Evolutionary conservation across 92 coral and sea anemone genomes (phyloP), one percentile per base, ranked within the genome.

Genomic region (Porites lobata): DNA sequence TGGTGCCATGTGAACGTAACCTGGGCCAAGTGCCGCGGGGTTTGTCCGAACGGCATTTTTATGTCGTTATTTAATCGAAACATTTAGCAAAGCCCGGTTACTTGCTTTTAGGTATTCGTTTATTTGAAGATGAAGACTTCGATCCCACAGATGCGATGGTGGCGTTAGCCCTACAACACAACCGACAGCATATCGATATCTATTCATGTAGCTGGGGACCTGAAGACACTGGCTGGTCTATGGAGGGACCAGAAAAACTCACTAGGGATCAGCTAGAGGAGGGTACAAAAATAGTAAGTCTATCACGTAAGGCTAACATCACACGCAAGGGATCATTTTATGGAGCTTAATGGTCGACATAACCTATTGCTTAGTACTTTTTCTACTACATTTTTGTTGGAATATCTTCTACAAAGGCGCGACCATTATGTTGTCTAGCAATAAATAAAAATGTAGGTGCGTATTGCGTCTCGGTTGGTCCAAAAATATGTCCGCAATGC

Each of bases 191-290:
- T 54, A 78, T 90, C 3, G 93, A 90, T 61, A 85, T 90, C 62
- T 90, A 90, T 66, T 90, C 93, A 13, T 82, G 86, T 65, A 90
- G 92, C 51, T 90, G 92, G 92, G 89, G 92, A n/a, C 92, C 92
- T 78, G 85, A 66, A 43, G 92, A 90, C 74, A 77, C 76, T 13
- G 92, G 90, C 21, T 85, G 90, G 89, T 73, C 77, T 9, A 78
- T 79, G 69, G 92, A 84, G 7, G 92, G 92, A 12, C 92, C 92
- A 69, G 81, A 52, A 26, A 24, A 64, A 52, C 87, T 90, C 10
- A 67, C 90, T 9, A 85, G 85, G 6, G 68, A 69, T 51, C 90
- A 87, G 59, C 66, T 90, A 8, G 80, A 79, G 62, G 54, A 53
- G 71, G 93, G 93, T 2, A 52, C 79, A 62, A 50, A 70, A 76